These are phyloP conservation scores for Oncorhynchus mykiss DNA, from an alignment of 2,113 vertebrate species.

Conservation along the genomic window DNA sequence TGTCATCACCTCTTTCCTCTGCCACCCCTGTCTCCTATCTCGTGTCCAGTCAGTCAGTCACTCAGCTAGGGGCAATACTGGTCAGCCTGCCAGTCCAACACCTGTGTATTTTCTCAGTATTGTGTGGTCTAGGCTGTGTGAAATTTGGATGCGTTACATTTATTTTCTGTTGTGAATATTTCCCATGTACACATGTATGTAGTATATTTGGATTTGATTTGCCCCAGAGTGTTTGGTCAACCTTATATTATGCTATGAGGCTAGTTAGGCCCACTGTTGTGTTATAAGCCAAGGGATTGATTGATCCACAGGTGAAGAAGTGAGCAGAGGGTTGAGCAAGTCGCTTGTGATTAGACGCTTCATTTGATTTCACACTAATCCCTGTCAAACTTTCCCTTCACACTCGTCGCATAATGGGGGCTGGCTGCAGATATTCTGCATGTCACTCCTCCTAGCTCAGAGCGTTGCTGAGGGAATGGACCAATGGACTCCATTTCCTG, in stretches of 20 bases:
- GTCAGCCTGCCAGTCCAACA: not conserved
- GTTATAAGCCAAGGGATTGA: too few relatives aligned
- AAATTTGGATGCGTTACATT: not conserved
- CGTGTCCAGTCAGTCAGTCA: too few relatives aligned
- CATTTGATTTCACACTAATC: conserved; percentile 8
- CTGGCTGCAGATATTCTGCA: conserved; percentile 13
- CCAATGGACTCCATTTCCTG: conserved; percentile 42
- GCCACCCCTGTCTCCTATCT: too few relatives aligned
- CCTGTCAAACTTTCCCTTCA: conserved; percentile 13
- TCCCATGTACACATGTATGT: not conserved
- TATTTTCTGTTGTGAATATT: conserved; percentile 6
- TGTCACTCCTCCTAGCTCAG: conserved; percentile 16
- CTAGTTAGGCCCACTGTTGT: too few relatives aligned
- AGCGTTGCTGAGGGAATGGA: conserved; percentile 23
- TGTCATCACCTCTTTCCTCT: not conserved
- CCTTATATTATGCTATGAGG: too few relatives aligned
- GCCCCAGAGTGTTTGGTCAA: too few relatives aligned
- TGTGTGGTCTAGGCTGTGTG: not conserved
- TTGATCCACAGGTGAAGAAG: not conserved
- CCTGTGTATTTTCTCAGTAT: not conserved
- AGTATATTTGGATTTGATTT: too few relatives aligned
- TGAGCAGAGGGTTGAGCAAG: not conserved
- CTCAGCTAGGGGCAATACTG: not conserved
- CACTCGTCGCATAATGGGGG: conserved; percentile 20
- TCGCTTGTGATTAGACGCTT: not conserved